Evolutionary conservation across 1,140 invertebrate genomes (phyloP), one percentile per base, ranked within the genome.

Genomic region (Ceratina australensis): DNA sequence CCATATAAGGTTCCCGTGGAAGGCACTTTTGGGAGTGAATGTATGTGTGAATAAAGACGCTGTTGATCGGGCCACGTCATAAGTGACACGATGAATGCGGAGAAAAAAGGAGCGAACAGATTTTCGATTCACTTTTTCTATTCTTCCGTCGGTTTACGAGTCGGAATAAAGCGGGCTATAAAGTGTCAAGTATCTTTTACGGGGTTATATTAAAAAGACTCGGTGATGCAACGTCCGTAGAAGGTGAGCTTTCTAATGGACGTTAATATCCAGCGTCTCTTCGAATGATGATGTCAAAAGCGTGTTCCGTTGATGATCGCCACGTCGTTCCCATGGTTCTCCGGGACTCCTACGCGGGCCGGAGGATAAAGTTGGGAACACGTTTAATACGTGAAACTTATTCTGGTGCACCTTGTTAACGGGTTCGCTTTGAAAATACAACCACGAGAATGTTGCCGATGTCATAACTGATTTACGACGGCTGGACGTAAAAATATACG

Each of bases 1-100:
- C n/a, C n/a, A n/a, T n/a, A n/a, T n/a, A n/a, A n/a, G n/a, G n/a
- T n/a, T n/a, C n/a, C n/a, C n/a, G n/a, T n/a, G n/a, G n/a, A n/a
- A 33, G 5, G 5, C 28, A 33, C 28, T 33, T 33, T 33, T 33
- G 28, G 5, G 28, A 33, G 28, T 5, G 28, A 5, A 2, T 33
- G 28, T 33, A 33, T 42, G 8, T 64, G 26, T 16, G 61, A 28
- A 64, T 64, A 64, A 64, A 64, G 61, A 42, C n/a, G 28, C 61
- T 64, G 18, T 64, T 64, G 28, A 64, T 18, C 28, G 61, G 42
- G 33, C 33, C 42, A 15, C 22, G 15, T 47, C 18, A 13, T 33
- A 20, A 22, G 63, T 22, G 42, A 65, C 28, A 20, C 15, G 7
- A 18, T 13, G 28, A 22, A 18, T 42, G 28, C 5, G 5, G 28